Base-by-base conservation (phyloP, 2,888 invertebrate species). In the Petrolisthes cinctipes region DNA sequence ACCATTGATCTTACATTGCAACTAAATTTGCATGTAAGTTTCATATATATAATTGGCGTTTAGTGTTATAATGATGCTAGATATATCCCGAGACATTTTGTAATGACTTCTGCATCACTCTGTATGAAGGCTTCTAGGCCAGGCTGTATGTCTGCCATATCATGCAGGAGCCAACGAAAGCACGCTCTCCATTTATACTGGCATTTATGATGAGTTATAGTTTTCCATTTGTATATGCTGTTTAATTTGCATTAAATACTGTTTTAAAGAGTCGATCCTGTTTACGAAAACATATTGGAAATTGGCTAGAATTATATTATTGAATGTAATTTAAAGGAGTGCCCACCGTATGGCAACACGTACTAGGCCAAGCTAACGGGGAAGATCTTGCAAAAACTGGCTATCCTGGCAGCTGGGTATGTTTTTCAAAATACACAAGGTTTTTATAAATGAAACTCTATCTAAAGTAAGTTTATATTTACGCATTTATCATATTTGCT, bases 361-460 rank as follows among this genome's bases (percentile, higher is more conserved):
- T 66, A 88, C 84, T 88, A 88, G 87, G 87, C 87, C 87, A 88
- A 88, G 81, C 87, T 88, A 88, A 88, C 87, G 87, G 87, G 84
- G 87, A 88, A 88, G 81, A 88, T 88, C 87, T 88, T 88, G 87
- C 87, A 88, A 88, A 88, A 88, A 88, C 80, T 84, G 80, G 87
- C 87, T 79, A 76, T 88, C 87, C 87, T 88, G 85, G 79, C 87
- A 57, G 57, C 56, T 84, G 66, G 83, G 68, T 80, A 37, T 66
- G 23, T 86, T 86, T 86, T 83, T 83, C 56, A 54, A 82, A 66
- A 61, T 82, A 54, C 61, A 82, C 53, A 53, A 68, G 79, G 83
- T 79, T 37, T 54, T 53, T n/a, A 78, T 20, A 57, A 20, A 75
- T 9, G 71, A 80, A 51, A 81, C 66, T 20, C 53, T 20, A 4